phyloP scores from a whole-genome alignment of 1,140 invertebrate genomes.

The Drosophila jambulina region DNA sequence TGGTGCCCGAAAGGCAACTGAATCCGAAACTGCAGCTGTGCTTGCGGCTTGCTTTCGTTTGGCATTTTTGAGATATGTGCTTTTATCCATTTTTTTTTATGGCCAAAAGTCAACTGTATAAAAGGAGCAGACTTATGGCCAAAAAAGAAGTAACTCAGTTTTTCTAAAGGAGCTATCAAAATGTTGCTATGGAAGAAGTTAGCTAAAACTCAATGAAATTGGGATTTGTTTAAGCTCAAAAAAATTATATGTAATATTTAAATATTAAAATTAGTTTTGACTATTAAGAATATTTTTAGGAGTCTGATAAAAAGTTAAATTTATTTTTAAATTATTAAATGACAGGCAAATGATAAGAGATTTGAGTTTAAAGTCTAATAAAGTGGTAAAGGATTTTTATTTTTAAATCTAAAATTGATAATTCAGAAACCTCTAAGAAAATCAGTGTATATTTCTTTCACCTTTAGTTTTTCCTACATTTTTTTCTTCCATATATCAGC shows the following conservation, averaged over 20 bases:
- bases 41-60: constrained; percentile 57
- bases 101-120: constrained; percentile 15
- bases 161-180: neutral
- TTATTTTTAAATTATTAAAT: neutral
- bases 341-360: neutral
- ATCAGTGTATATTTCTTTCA: neutral
- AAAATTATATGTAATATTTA: too few relatives aligned
- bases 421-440: neutral
- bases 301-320: fast-evolving
- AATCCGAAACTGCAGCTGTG: constrained; percentile 46
- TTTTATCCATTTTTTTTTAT: constrained; percentile 50
- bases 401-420: too few relatives aligned
- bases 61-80: constrained; percentile 37
- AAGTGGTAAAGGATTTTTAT: neutral
- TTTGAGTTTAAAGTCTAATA: neutral
- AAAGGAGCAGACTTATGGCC: neutral
- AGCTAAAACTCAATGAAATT: neutral
- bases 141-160: neutral
- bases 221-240: neutral
- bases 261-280: too few relatives aligned
- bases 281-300: neutral
- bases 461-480: neutral
- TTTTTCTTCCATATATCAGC: neutral
- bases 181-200: neutral
- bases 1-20: constrained; percentile 21